phyloP scores from a whole-genome alignment of 2,113 vertebrate genomes.

The Orycteropus afer region DNA sequence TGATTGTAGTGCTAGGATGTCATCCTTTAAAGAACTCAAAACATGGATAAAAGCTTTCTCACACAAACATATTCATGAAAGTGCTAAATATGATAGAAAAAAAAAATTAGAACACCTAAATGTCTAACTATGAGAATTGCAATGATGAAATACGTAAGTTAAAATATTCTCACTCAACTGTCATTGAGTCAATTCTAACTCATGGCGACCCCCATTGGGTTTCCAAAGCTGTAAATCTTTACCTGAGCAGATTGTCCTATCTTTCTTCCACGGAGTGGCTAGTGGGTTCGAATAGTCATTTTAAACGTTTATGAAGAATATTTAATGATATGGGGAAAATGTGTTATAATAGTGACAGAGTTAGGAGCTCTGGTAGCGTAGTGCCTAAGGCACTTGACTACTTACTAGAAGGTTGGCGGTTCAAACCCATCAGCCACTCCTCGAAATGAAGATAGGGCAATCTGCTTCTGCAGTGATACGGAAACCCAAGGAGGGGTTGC shows the following conservation, averaged over 20 bases:
- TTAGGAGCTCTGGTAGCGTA: too few species aligned
- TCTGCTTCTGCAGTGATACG: too few species aligned
- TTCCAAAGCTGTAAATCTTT: too few species aligned
- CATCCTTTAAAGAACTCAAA: constrained; percentile 34
- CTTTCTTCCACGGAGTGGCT: too few species aligned
- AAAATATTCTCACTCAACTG: neutral
- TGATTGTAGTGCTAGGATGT: neutral
- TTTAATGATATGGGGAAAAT: neutral
- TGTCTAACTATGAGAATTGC: neutral
- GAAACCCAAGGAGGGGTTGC: too few species aligned
- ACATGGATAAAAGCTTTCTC: constrained; percentile 11
- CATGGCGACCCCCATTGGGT: too few species aligned
- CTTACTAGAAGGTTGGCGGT: too few species aligned
- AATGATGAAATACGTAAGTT: neutral
- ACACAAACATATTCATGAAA: neutral
- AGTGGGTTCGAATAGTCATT: constrained; percentile 36
- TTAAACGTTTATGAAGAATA: constrained; percentile 23
- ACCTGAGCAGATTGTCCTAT: too few species aligned
- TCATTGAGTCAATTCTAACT: too few species aligned
- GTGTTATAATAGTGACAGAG: neutral
- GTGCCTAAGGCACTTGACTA: too few species aligned
- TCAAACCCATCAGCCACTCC: too few species aligned
- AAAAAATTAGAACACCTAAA: neutral
- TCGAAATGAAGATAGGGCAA: too few species aligned
- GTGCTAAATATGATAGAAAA: neutral